Evolutionary conservation across 2,888 invertebrate genomes (phyloP), one percentile per base, ranked within the genome.

Genomic region (Sinhomidia bicolor): DNA sequence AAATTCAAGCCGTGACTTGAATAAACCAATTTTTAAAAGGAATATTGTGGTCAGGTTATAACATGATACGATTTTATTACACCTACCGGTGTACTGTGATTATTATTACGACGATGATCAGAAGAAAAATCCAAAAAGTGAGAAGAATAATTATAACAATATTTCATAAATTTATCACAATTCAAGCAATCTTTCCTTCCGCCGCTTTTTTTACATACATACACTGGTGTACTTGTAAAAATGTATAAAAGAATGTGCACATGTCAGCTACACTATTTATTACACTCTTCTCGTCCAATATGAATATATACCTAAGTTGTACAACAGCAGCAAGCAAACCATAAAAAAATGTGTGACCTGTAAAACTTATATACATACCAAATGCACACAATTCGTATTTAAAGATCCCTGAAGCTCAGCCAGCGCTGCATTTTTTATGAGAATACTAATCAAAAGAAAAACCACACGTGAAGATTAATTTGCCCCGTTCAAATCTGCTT

Each of bases 401-500:
- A 41, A 41, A n/a, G 26, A 62, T 62, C 62, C 23, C 62, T 20
- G 62, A 23, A 62, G 62, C n/a, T n/a, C n/a, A n/a, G n/a, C n/a
- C 29, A 62, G 62, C 29, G 26, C 10, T 26, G 29, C 4, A 17
- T 47, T 47, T 76, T 76, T 51, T 76, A 47, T 29, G 47, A 32
- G 23, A 83, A 71, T 83, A 17, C 32, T 71, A 83, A 83, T 84
- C 84, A 84, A 41, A 57, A 0, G 41, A 32, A 74, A 84, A 84
- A 76, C 85, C 78, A 85, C 84, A 84, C 82, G 71, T 76, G 84
- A 85, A 85, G 57, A 85, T 80, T 80, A 79, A 85, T 80, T 68
- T 47, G 12, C 65, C 23, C 29, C 36, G 65, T 57, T 79, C 85
- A 79, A 68, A 68, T 85, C 17, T 26, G 7, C 36, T 85, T 68